Evolutionary conservation across 1,140 invertebrate species (phyloP), one percentile per base, ranked within the genome.

Genomic region (Diprion similis): DNA sequence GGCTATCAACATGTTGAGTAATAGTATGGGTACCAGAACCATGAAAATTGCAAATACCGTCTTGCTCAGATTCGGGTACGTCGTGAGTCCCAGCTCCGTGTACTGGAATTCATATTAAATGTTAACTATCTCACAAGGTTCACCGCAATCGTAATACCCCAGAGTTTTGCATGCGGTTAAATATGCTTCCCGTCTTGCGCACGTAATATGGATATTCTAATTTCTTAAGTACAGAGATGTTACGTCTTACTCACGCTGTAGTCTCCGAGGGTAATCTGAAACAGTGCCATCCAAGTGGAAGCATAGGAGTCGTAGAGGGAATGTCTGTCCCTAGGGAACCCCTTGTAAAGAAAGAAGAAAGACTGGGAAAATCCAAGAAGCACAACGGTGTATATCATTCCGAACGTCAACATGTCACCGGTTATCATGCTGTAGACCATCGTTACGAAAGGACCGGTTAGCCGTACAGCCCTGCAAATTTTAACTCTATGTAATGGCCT

Each of bases 381-480:
- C 59, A 99, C 94, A 77, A 99, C 95, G 76, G 91, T 91, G 85
- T 98, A 99, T 85, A 99, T 99, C 73, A 99, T 98, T 71, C 95
- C 95, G 85, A 99, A 99, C 47, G 97, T 97, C 80, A 98, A 92
- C 96, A 99, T 97, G 88, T 99, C 98, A 24, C 97, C 97, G 0
- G 94, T 96, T 80, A 99, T 97, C 97, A 99, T 99, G 79, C 94
- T 96, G 89, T 98, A 99, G 71, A 99, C 97, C 98, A 99, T 99
- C 17, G 98, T 98, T 68, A 99, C 96, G 89, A 99, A 99, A 0
- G 98, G 97, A 70, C 98, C 98, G 0, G 97, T 99, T 67, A 98
- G 84, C 71, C 95, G 93, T 17, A 98, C 92, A 51, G 96, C 97
- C 45, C 98, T 99, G 89, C 69, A 90, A 89, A 77, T 73, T 0